Conservation (phyloP, 2,888 invertebrate species). For the Eumerus sabulonum region DNA sequence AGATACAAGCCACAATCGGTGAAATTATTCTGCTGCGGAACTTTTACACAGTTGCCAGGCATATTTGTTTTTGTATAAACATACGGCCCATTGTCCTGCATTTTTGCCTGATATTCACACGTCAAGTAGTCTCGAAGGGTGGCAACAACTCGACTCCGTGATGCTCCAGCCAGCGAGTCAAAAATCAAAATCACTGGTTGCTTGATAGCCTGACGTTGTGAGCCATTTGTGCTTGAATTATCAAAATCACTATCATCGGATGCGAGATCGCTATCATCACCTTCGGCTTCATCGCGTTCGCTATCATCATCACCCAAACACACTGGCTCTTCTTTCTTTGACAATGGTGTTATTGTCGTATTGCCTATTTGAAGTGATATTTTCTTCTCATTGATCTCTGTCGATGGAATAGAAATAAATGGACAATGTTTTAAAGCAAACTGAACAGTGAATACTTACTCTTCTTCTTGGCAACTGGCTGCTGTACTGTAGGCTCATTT, state of each 20-base stretch:
- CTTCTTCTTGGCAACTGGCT: conserved; percentile 80
- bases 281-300: conserved; percentile 88
- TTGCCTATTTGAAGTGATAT: conserved; percentile 84
- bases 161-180: conserved; percentile 93
- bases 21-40: conserved; percentile 98
- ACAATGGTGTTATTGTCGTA: conserved; percentile 82
- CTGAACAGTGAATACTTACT: conserved; percentile 70
- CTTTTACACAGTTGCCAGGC: conserved; percentile 91
- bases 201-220: conserved; percentile 72
- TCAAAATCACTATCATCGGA: conserved; percentile 79
- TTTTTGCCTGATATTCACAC: conserved; percentile 89
- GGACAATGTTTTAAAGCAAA: conserved; percentile 11
- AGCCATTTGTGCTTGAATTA: conserved; percentile 69
- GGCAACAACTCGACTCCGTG: conserved; percentile 90
- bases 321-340: conserved; percentile 81
- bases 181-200: conserved; percentile 95
- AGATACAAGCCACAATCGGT: conserved; percentile 98
- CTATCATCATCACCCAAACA: conserved; percentile 87
- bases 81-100: conserved; percentile 80
- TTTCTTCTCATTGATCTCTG: conserved; percentile 75
- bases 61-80: conserved; percentile 89
- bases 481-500: conserved; percentile 81
- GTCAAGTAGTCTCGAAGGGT: conserved; percentile 94
- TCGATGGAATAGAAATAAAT: too few relatives aligned
- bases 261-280: conserved; percentile 87